Evolutionary conservation across 2,797 vertebrate genomes (phyloP).

Genomic region (Diglossa cyanea): DNA sequence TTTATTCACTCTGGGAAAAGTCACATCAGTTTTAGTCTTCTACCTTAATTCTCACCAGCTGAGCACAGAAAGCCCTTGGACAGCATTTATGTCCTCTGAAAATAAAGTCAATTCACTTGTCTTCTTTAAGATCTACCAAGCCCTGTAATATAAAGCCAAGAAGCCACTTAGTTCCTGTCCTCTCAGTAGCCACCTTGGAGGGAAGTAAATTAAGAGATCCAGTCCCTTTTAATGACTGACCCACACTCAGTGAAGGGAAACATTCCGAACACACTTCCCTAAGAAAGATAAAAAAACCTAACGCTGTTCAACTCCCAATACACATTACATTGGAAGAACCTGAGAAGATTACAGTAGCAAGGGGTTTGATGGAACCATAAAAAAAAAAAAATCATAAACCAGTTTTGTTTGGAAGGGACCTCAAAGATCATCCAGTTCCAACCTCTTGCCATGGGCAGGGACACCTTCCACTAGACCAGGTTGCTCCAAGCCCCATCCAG

Average conservation of each 20-base stretch:
- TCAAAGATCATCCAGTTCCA: neutral
- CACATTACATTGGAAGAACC: neutral
- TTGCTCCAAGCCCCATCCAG: neutral
- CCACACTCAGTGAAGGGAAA: neutral
- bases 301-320: neutral
- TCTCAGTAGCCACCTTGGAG: neutral
- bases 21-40: neutral
- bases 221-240: neutral
- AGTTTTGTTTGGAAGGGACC: neutral
- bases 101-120: neutral
- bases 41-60: neutral
- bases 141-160: neutral
- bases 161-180: neutral
- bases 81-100: neutral
- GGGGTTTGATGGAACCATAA: neutral
- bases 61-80: neutral
- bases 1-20: neutral
- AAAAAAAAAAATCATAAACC: neutral
- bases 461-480: neutral
- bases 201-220: neutral
- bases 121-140: neutral
- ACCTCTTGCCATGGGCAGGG: neutral
- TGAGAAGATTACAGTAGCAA: neutral
- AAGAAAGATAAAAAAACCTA: neutral
- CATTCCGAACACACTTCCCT: neutral